Base-by-base conservation (phyloP, 2,888 invertebrate genomes). In the Caenorhabditis sp. region DNA sequence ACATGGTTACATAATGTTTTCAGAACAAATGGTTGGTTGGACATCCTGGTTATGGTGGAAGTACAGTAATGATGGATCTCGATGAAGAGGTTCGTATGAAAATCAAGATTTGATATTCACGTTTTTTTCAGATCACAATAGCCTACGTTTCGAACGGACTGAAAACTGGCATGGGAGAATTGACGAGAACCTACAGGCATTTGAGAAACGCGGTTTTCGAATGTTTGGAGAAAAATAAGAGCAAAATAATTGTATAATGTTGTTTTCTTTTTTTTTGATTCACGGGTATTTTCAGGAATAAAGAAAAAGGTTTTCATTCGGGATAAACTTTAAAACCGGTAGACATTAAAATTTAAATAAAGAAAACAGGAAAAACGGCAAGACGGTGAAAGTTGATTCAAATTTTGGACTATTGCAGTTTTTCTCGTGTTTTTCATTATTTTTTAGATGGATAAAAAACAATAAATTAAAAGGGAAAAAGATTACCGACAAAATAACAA, bases 81-180 rank as follows among this genome's bases (percentile, higher is more conserved):
- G 86, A 86, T n/a, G 84, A 84, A 50, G 81, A 77, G 58, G 69
- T 73, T 31, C 4, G 31, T n/a, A n/a, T n/a, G n/a, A n/a, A n/a
- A 37, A 23, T 37, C 10, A 57, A 63, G 43, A 36, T 23, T 53
- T 24, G 24, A 10, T 61, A 53, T 23, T 23, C 8, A 62, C 6
- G 5, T 24, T n/a, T 43, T 51, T 21, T 69, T 65, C 58, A 84
- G 61, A 68, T 86, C 21, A 86, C 84, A 2, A 82, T 86, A 36
- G 80, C 84, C 23, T 86, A 86, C 66, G 85, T 86, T 19, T 80
- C 79, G 24, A 86, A 86, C 57, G 86, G 86, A 0, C 61, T 86
- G 53, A 86, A 86, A 72, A 83, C 85, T 4, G 86, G 86, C 12
- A 84, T 84, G 83, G 86, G 86, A 1, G 86, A 86, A 65, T 70